Evolutionary conservation across 1,140 invertebrate species (phyloP).

Genomic region (Nephila pilipes): DNA sequence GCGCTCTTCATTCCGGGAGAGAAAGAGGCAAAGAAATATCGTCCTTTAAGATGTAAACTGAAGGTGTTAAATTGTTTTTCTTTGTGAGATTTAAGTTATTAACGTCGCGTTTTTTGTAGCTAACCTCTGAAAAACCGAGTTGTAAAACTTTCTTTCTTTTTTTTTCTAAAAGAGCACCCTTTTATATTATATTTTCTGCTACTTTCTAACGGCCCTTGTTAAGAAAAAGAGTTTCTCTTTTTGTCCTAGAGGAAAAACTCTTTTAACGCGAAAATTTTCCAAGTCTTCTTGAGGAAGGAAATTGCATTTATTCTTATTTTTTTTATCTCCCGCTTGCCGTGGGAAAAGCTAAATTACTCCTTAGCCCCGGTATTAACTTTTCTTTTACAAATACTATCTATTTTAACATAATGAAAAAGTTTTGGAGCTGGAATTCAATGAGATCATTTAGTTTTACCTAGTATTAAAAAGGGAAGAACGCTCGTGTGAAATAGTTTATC

Average conservation of each 20-base stretch:
- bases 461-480: neutral
- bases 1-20: conserved; percentile 19
- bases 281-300: neutral
- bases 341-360: conserved; percentile 40
- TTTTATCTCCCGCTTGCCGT: neutral
- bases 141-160: conserved; percentile 73
- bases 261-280: conserved; percentile 37
- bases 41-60: conserved; percentile 10
- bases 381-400: conserved; percentile 16
- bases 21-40: conserved; percentile 46
- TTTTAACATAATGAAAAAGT: conserved; percentile 36
- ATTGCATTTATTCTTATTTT: conserved; percentile 44
- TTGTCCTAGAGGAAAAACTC: neutral
- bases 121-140: conserved; percentile 37
- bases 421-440: neutral
- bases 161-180: neutral
- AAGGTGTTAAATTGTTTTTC: conserved; percentile 73
- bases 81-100: conserved; percentile 75
- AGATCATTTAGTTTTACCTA: neutral
- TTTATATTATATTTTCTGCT: conserved; percentile 54
- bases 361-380: conserved; percentile 13
- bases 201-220: conserved; percentile 54
- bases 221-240: neutral
- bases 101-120: conserved; percentile 48
- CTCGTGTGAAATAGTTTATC: neutral